phyloP scores from a whole-genome alignment of 1,140 invertebrate genomes.

The Neoseiulus cucumeris region DNA sequence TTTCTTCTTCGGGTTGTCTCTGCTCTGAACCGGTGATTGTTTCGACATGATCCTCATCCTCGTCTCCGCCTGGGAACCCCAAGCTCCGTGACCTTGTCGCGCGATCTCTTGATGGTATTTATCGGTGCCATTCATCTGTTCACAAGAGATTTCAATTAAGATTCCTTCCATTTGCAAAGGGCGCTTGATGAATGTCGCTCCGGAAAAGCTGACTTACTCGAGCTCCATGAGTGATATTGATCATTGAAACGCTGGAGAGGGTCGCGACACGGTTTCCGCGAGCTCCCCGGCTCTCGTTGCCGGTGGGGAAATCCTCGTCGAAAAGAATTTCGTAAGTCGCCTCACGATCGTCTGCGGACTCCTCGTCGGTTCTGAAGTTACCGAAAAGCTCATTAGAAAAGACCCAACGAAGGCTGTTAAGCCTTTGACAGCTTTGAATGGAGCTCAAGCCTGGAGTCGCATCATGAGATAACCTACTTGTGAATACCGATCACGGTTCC shows the following conservation, averaged over 20 bases:
- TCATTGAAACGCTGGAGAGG: constrained; percentile 13
- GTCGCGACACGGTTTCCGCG: constrained; percentile 12
- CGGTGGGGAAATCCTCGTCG: constrained; percentile 49
- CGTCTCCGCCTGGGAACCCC: too few species aligned
- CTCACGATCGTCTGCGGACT: constrained; percentile 28
- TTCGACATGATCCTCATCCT: too few species aligned
- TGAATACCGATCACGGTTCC: constrained; percentile 53
- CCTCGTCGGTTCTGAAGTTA: constrained; percentile 19
- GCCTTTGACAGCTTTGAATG: not conserved
- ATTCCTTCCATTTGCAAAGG: too few species aligned
- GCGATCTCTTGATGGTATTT: too few species aligned
- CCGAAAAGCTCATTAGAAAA: not conserved
- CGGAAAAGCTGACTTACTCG: not conserved
- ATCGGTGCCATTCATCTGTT: too few species aligned
- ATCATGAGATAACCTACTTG: not conserved
- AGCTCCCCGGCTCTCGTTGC: constrained; percentile 29
- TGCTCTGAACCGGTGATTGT: too few species aligned
- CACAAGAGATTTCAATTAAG: too few species aligned
- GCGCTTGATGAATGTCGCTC: too few species aligned
- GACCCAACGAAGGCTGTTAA: not conserved
- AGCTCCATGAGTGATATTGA: constrained; percentile 18
- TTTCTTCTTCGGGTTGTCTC: too few species aligned
- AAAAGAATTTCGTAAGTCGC: constrained; percentile 50
- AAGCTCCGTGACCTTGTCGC: too few species aligned
- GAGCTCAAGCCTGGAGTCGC: not conserved